These are phyloP conservation scores for Tolmerus cingulatus DNA, from an alignment of 2,888 invertebrate genomes.

Conservation along the genomic window DNA sequence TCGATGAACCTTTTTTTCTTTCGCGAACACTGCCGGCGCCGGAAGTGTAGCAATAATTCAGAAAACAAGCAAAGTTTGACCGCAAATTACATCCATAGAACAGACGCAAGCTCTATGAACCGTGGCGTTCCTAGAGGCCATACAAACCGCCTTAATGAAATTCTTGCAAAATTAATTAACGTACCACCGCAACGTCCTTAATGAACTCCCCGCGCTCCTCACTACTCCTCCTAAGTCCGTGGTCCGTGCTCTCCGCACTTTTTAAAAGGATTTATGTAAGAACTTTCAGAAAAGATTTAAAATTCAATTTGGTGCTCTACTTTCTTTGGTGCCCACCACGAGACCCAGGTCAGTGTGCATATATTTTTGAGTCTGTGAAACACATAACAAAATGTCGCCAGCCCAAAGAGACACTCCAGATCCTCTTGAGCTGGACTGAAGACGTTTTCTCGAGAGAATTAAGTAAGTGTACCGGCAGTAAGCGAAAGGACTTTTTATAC, in stretches of 20 bases:
- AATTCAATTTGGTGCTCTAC: background rate
- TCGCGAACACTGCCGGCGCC: background rate
- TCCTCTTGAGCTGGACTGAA: background rate
- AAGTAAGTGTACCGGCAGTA: background rate
- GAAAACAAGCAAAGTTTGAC: background rate
- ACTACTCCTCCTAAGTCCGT: background rate
- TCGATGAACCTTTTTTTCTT: background rate
- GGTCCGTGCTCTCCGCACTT: background rate
- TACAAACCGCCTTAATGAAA: background rate
- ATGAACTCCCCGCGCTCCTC: background rate
- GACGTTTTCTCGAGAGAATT: background rate
- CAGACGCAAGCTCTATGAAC: background rate
- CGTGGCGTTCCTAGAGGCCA: background rate
- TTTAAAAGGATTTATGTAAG: background rate
- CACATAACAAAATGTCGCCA: background rate
- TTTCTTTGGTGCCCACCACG: background rate
- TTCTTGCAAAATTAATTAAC: background rate
- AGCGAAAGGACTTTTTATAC: background rate
- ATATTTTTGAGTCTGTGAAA: background rate
- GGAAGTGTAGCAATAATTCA: background rate
- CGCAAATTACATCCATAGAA: background rate
- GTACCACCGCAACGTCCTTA: background rate
- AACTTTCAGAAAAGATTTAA: background rate
- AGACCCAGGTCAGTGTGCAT: background rate
- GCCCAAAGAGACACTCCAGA: background rate